A percentile compares a stretch with the other conserved stretches of the same genome.
Conservation (phyloP, 1,140 invertebrate species). For the Neodiprion virginianus region DNA sequence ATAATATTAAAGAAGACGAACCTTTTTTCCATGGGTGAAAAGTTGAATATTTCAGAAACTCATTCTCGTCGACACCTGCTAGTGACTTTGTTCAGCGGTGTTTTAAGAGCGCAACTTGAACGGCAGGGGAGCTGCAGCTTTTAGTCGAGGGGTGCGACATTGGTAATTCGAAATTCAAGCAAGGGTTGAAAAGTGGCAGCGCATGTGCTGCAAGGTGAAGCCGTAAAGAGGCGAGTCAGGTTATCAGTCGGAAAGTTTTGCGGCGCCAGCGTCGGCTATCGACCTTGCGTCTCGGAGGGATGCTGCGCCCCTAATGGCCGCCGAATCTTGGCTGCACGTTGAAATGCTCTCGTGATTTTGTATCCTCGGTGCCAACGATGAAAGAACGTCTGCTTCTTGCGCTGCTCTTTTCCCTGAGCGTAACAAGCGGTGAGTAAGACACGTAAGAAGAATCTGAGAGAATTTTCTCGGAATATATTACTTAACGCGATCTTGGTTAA, state of each 20-base stretch:
- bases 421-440: slow-evolving; percentile 30
- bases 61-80: too few species aligned
- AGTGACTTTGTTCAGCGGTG: too few species aligned
- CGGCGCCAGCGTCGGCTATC: slow-evolving; percentile 45
- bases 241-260: slow-evolving; percentile 36
- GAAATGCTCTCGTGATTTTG: slow-evolving; percentile 25
- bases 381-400: neutral
- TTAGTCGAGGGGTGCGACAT: too few species aligned
- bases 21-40: too few species aligned
- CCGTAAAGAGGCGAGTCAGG: slow-evolving; percentile 25
- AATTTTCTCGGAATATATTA: slow-evolving; percentile 17
- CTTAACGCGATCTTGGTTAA: neutral
- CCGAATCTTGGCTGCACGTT: slow-evolving; percentile 30
- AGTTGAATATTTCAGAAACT: too few species aligned
- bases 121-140: too few species aligned
- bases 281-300: slow-evolving; percentile 42
- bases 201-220: neutral
- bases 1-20: too few species aligned
- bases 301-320: slow-evolving; percentile 32
- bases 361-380: slow-evolving; percentile 14
- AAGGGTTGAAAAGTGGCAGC: neutral
- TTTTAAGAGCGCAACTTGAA: too few species aligned
- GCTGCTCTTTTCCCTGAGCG: slow-evolving; percentile 13
- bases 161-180: neutral
- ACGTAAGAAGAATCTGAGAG: neutral